Conservation (phyloP, 2,797 vertebrate genomes). For the Acanthurus tractus region DNA sequence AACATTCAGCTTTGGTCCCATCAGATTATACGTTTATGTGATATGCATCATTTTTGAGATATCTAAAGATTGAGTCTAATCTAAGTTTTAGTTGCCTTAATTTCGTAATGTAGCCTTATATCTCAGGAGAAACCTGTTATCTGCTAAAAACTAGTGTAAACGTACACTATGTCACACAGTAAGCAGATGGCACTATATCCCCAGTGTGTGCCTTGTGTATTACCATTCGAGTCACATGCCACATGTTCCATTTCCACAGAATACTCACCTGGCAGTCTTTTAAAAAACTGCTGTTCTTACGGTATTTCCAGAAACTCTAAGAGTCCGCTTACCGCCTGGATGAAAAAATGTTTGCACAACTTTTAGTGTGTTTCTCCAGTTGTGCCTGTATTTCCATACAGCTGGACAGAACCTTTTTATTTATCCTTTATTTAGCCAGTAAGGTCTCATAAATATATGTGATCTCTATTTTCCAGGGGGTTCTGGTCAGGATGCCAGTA, state of each 20-base stretch:
- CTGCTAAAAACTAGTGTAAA: conserved; percentile 6
- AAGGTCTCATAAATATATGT: too few species aligned
- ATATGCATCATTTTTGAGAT: neutral
- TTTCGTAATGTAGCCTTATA: neutral
- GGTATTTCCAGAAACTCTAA: neutral
- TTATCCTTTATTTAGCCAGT: too few species aligned
- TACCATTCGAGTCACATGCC: conserved; percentile 23
- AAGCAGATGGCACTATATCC: conserved; percentile 5
- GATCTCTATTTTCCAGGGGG: neutral
- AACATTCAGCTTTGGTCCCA: neutral
- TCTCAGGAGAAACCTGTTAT: too few species aligned
- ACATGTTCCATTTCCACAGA: neutral
- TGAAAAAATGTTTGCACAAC: neutral
- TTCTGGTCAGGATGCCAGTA: too few species aligned
- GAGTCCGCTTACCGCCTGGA: neutral
- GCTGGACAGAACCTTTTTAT: neutral
- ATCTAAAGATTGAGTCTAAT: neutral
- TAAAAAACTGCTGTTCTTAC: neutral
- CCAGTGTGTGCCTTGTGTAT: conserved; percentile 4
- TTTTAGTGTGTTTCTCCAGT: neutral
- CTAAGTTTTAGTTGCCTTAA: neutral
- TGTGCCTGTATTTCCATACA: neutral
- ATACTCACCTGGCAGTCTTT: neutral
- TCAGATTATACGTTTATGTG: neutral
- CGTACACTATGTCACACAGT: conserved; percentile 1